Conservation (phyloP, 2,797 vertebrate genomes). For the Aplochiton taeniatus region DNA sequence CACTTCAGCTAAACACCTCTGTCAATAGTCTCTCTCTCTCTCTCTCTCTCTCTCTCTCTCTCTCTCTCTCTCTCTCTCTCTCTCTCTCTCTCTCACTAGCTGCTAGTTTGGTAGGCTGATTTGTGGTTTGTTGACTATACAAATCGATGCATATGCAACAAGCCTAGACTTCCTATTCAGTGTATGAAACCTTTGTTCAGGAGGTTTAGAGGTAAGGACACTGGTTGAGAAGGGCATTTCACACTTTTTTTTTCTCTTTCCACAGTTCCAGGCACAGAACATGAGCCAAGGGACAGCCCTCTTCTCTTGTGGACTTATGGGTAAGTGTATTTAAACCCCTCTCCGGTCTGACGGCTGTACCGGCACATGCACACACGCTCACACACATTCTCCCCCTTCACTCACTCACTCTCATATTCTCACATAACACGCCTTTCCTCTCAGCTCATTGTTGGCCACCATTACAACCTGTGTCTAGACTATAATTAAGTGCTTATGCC, state of each 20-base stretch:
- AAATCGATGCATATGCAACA: too few relatives aligned
- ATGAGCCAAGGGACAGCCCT: constrained; percentile 94
- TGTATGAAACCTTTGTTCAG: constrained; percentile 1
- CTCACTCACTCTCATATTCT: background rate
- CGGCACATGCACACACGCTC: background rate
- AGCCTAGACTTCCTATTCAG: too few relatives aligned
- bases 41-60: background rate
- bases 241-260: constrained; percentile 68
- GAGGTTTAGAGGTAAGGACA: constrained; percentile 19
- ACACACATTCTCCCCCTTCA: background rate
- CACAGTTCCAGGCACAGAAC: constrained; percentile 85
- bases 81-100: background rate
- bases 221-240: constrained; percentile 15
- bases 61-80: background rate
- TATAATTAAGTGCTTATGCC: constrained; percentile 17
- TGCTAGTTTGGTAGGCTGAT: too few relatives aligned
- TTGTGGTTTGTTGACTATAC: constrained; percentile 1
- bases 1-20: too few relatives aligned
- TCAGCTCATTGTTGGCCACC: background rate
- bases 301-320: constrained; percentile 92
- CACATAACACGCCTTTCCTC: background rate
- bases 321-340: constrained; percentile 74
- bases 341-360: background rate
- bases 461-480: constrained; percentile 9
- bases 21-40: background rate